Conservation (phyloP, 2,888 invertebrate genomes). For the Neocrepidodera transversa region DNA sequence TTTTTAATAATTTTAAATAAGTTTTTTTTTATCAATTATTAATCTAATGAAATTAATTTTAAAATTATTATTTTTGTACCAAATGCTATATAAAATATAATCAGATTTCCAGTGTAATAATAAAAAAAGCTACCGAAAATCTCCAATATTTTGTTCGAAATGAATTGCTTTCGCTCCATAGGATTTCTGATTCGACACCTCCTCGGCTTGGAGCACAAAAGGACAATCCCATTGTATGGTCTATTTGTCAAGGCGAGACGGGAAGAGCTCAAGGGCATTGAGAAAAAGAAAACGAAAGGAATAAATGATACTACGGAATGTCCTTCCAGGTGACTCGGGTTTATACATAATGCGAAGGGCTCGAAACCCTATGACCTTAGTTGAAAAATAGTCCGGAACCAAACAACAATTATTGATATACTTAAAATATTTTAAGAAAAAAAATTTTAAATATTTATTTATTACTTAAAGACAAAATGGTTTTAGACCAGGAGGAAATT, state of each 20-base stretch:
- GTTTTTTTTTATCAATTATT: too few species aligned
- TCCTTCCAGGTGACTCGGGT: conserved; percentile 48
- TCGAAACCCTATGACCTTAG: conserved; percentile 34
- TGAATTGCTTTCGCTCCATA: conserved; percentile 47
- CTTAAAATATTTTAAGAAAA: too few species aligned
- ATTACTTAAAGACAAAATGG: too few species aligned
- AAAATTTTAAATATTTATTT: too few species aligned
- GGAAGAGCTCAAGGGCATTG: conserved; percentile 43
- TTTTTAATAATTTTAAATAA: too few species aligned
- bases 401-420: too few species aligned
- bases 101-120: too few species aligned
- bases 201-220: conserved; percentile 49
- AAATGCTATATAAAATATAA: too few species aligned
- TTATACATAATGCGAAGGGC: conserved; percentile 43
- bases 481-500: too few species aligned
- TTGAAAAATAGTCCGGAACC: conserved; percentile 35
- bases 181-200: conserved; percentile 51
- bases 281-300: conserved; percentile 40
- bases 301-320: conserved; percentile 44
- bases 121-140: conserved; percentile 6
- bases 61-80: too few species aligned
- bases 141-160: conserved; percentile 48
- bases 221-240: conserved; percentile 50
- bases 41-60: too few species aligned
- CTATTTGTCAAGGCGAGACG: conserved; percentile 53